Base-by-base conservation (phyloP, 37 sponge, comb jelly and placozoan genomes). In the Bolinopsis microptera region DNA sequence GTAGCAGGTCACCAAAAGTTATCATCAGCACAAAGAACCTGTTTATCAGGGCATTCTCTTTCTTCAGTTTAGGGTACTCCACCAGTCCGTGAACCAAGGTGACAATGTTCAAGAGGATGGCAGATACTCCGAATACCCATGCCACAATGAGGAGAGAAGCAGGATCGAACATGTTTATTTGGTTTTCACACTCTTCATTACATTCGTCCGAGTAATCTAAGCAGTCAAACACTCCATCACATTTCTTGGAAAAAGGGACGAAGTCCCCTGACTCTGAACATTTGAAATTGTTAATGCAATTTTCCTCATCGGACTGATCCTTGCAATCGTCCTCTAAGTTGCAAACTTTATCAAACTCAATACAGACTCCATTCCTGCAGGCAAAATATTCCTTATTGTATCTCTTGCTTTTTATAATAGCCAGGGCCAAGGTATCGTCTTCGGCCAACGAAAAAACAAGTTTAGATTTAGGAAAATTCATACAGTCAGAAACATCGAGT, bases 301-400 rank as follows among this genome's bases (percentile, higher is more conserved):
- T 27, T 3, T 2, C 23, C 27, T 80, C 83, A 80, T 80, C 83
- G 24, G 38, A 36, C 18, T 2, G 5, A 38, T 80, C 83, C 23
- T 38, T 38, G 36, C 83, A 80, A 80, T 80, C 83, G 27, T 80
- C 83, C n/a, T n/a, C n/a, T n/a, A n/a, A n/a, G n/a, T n/a, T n/a
- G n/a, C n/a, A n/a, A n/a, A n/a, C n/a, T n/a, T 1, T 80, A 5
- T 3, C 36, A 38, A 24, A 80, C 38, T 32, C 38, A 1, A 80
- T 23, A 33, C 83, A 80, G 23, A 22, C 13, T 5, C 36, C 38
- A 35, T 80, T 80, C 38, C 38, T 24, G 35, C 83, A 80, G n/a
- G n/a, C n/a, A n/a, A n/a, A n/a, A n/a, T n/a, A n/a, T n/a, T n/a
- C n/a, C n/a, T n/a, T n/a, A n/a, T 22, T 9, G 83, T 24, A 80